A percentile compares a stretch with the other conserved stretches of the same genome.
phyloP scores from a whole-genome alignment of 2,888 invertebrate species.

The Congeria kusceri region DNA sequence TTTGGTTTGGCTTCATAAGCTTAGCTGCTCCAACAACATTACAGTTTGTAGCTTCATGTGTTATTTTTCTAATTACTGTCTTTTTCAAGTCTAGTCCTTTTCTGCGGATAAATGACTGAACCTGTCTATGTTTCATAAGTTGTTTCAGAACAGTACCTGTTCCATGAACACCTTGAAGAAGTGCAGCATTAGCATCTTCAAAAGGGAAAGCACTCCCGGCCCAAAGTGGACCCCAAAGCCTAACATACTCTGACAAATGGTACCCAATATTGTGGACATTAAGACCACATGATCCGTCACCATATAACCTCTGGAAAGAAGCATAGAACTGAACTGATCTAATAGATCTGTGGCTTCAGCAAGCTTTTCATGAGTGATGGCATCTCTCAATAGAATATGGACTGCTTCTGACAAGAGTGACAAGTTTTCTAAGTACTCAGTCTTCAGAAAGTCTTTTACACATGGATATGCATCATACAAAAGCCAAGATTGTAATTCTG shows the following conservation, averaged over 20 bases:
- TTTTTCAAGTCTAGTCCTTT: conserved; percentile 1
- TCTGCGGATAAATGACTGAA: background rate
- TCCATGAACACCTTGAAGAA: conserved; percentile 42
- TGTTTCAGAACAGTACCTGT: conserved; percentile 27
- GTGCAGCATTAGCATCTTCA: conserved; percentile 23
- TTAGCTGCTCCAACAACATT: conserved; percentile 22
- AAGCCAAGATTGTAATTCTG: conserved; percentile 20
- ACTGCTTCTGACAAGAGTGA: conserved; percentile 23
- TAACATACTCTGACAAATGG: conserved; percentile 43
- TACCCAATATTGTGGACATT: conserved; percentile 49
- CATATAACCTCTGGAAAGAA: conserved; percentile 41
- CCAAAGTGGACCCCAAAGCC: conserved; percentile 29
- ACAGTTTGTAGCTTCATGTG: conserved; percentile 5
- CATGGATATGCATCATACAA: conserved; percentile 34
- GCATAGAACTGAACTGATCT: conserved; percentile 36
- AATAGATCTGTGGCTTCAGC: conserved; percentile 30
- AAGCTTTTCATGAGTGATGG: background rate
- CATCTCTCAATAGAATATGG: conserved; percentile 25
- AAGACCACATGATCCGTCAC: conserved; percentile 44
- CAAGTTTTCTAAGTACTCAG: conserved; percentile 20
- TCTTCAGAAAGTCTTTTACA: conserved; percentile 15
- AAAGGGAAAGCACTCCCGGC: conserved; percentile 28
- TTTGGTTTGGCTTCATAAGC: conserved; percentile 8
- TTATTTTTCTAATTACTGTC: conserved; percentile 13
- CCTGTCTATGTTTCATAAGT: conserved; percentile 17